Base-by-base conservation (phyloP, 2,888 invertebrate genomes). In the Melipona bicolor region DNA sequence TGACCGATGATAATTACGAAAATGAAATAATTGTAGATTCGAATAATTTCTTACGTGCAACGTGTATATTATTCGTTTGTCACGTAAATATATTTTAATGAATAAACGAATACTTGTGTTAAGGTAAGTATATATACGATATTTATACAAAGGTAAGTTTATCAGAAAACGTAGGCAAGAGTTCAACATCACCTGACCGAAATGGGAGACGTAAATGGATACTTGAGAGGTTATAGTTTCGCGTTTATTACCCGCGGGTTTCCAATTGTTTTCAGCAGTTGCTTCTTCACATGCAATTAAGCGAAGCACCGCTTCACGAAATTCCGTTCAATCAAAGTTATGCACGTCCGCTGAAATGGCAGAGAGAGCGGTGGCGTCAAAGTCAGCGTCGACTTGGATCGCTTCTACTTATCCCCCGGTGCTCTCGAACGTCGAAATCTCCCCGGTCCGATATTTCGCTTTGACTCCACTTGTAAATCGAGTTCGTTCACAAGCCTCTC, bases 391-490 rank as follows among this genome's bases (percentile, higher is more conserved):
- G 56, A 52, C 70, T 78, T 78, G 76, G 75, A 75, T 86, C 79
- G 82, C 82, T 62, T 84, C 82, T 27, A 61, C 61, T 27, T 64
- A 79, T 0, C 84, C 69, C 76, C 62, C 81, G 59, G 79, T 71
- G 59, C 86, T 70, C 65, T 54, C 70, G 49, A 79, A 85, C 88
- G 84, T 90, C 88, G 88, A 91, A 89, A 91, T 89, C 90, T 87
- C 56, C 90, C 87, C 74, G 36, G 67, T 77, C 67, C 85, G 88
- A 89, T 87, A 86, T 87, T 82, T 85, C 85, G 87, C 92, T 91
- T 91, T 91, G 91, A 91, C 89, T 91, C 86, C 83, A 72, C 76
- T 77, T 79, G 68, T 87, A 78, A 85, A 85, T 85, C 83, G 85
- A 64, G 81, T 79, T 72, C 72, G 79, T 73, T 74, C 70, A 79